A percentile compares a stretch with the other conserved stretches of the same genome.
phyloP scores from a whole-genome alignment of 2,888 invertebrate genomes.

The Drosophila rubida region DNA sequence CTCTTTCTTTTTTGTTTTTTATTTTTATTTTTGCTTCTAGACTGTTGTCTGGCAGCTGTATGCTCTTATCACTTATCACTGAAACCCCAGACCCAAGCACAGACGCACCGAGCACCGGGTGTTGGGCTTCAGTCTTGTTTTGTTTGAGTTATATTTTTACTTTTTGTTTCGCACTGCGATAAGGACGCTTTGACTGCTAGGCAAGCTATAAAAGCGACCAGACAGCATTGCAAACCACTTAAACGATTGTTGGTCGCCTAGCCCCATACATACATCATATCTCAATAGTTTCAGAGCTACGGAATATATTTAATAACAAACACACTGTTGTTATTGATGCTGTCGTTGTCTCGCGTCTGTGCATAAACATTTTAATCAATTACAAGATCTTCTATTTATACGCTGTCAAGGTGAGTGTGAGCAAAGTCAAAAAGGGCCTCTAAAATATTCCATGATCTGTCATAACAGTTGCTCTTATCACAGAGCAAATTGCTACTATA shows the following conservation, averaged over 20 bases:
- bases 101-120: constrained; percentile 6
- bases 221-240: constrained; percentile 52
- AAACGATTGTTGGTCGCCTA: constrained; percentile 50
- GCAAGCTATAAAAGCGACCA: constrained; percentile 63
- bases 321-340: constrained; percentile 1
- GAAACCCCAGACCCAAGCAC: constrained; percentile 9
- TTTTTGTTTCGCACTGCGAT: constrained; percentile 51
- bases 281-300: constrained; percentile 22
- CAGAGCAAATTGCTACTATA: background rate
- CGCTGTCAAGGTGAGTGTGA: constrained; percentile 49
- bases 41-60: constrained; percentile 36
- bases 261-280: constrained; percentile 26
- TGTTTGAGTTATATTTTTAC: constrained; percentile 45
- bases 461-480: background rate
- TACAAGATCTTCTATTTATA: constrained; percentile 54
- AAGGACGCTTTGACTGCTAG: constrained; percentile 35
- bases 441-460: constrained; percentile 8
- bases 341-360: constrained; percentile 15
- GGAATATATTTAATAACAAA: constrained; percentile 27
- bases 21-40: constrained; percentile 9
- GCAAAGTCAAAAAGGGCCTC: constrained; percentile 6
- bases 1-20: constrained; percentile 2
- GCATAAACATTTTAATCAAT: constrained; percentile 45
- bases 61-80: constrained; percentile 33
- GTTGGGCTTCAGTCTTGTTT: constrained; percentile 26